Evolutionary conservation across 2,888 invertebrate genomes (phyloP).

Genomic region (Eupsilia transversa): DNA sequence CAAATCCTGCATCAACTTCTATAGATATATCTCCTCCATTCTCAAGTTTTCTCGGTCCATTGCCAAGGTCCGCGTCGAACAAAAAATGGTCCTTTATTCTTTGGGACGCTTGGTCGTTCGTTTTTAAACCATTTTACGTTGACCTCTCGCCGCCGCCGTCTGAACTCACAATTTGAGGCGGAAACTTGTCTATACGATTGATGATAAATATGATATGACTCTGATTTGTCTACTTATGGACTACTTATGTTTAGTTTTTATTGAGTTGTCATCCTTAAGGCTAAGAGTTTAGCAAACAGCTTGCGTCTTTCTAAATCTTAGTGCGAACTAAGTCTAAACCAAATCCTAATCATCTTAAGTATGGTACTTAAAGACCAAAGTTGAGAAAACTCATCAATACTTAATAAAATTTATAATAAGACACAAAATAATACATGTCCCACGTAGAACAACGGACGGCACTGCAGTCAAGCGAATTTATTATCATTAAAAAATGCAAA

Average conservation of each 20-base stretch:
- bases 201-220: constrained; percentile 1
- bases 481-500: constrained; percentile 90
- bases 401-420: constrained; percentile 53
- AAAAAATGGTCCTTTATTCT: constrained; percentile 8
- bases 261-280: background rate
- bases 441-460: constrained; percentile 73
- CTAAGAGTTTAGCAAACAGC: background rate
- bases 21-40: background rate
- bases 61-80: constrained; percentile 21
- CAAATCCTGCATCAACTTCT: background rate
- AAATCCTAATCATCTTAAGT: background rate
- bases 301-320: background rate
- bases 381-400: constrained; percentile 15
- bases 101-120: background rate
- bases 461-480: constrained; percentile 84
- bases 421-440: constrained; percentile 66
- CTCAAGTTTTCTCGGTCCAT: constrained; percentile 2
- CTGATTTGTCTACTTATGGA: background rate
- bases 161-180: constrained; percentile 13
- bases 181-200: constrained; percentile 15
- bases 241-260: background rate
- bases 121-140: constrained; percentile 38
- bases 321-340: background rate
- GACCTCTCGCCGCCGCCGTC: constrained; percentile 13
- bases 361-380: too few species aligned